Evolutionary conservation across 2,113 vertebrate genomes (phyloP).

Genomic region (Ondatra zibethicus): DNA sequence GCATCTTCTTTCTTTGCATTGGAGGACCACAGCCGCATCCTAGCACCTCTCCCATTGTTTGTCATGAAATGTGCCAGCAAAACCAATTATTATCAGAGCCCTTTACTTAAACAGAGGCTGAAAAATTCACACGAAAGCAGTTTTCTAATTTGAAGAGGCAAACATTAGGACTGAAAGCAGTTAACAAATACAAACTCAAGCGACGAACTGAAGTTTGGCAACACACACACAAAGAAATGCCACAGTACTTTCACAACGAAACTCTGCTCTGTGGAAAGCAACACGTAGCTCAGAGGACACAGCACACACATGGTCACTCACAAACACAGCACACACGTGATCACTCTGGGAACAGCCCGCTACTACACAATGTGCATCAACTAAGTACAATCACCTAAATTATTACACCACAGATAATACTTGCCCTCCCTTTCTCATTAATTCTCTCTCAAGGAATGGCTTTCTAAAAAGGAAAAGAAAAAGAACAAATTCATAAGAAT

Average conservation of each 20-base stretch:
- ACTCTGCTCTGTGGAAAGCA: constrained; percentile 66
- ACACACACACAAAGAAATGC: constrained; percentile 55
- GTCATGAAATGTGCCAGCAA: background rate
- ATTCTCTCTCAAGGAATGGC: constrained; percentile 73
- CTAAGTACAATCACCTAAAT: constrained; percentile 73
- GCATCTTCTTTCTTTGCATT: background rate
- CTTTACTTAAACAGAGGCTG: constrained; percentile 47
- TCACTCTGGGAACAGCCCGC: constrained; percentile 72
- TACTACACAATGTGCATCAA: constrained; percentile 70
- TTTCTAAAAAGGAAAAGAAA: constrained; percentile 78
- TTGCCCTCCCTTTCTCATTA: constrained; percentile 82
- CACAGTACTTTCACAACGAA: constrained; percentile 73
- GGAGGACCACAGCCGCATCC: background rate
- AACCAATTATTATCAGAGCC: constrained; percentile 35
- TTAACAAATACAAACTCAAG: constrained; percentile 70
- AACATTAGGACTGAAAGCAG: constrained; percentile 45
- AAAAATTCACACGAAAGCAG: constrained; percentile 21
- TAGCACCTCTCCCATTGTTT: background rate
- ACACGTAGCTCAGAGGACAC: constrained; percentile 58
- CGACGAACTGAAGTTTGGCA: constrained; percentile 35
- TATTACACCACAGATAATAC: constrained; percentile 79
- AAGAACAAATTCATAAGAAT: constrained; percentile 71
- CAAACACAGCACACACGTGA: constrained; percentile 61
- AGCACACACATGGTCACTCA: constrained; percentile 62
- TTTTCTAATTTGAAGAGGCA: constrained; percentile 21